Evolutionary conservation across 1,140 invertebrate species (phyloP).

Genomic region (Philotrypesis tridentata): DNA sequence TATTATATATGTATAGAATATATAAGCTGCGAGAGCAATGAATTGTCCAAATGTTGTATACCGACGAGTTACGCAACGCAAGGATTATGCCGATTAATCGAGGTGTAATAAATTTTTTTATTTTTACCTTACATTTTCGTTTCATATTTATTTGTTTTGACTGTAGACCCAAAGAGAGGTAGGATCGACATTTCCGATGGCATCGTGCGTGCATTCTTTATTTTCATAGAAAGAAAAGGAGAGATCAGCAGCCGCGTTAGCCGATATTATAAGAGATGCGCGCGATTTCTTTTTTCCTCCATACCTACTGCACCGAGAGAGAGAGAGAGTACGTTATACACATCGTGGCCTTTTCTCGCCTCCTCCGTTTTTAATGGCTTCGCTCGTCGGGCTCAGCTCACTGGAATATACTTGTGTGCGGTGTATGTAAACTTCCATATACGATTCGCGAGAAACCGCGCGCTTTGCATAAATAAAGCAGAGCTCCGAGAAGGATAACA

Average conservation of each 20-base stretch:
- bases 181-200: background rate
- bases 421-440: background rate
- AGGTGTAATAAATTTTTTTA: too few relatives aligned
- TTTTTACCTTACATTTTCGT: too few relatives aligned
- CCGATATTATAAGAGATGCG: background rate
- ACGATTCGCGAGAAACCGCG: background rate
- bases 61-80: background rate
- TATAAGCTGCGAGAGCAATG: background rate
- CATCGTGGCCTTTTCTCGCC: background rate
- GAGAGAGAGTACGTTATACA: too few relatives aligned
- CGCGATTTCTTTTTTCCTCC: background rate
- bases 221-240: background rate
- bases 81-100: background rate
- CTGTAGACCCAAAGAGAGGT: too few relatives aligned
- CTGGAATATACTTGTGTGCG: too few relatives aligned
- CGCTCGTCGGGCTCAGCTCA: too few relatives aligned
- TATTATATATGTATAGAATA: too few relatives aligned
- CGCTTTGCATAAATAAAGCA: background rate
- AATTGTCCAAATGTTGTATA: background rate
- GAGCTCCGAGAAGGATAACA: background rate
- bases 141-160: background rate
- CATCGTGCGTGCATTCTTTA: background rate
- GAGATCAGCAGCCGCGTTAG: background rate
- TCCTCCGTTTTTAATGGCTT: background rate
- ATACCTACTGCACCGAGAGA: too few relatives aligned